Conservation (phyloP, 2,888 invertebrate species). For the Rhorus exstirpatorius region DNA sequence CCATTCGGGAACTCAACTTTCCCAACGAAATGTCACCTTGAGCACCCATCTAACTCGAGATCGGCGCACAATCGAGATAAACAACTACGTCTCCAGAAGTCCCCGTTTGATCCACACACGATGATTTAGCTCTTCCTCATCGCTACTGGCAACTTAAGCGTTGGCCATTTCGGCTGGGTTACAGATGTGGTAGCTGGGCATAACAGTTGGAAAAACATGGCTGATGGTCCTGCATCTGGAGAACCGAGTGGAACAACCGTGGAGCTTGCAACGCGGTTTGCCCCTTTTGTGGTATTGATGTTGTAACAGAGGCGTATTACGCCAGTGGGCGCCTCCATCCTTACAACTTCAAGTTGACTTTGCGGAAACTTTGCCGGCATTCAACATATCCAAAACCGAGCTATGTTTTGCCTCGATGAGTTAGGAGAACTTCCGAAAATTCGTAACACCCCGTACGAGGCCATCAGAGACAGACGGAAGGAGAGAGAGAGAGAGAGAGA, state of each 20-base stretch:
- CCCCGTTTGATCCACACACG: too few relatives aligned
- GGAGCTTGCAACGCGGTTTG: conserved; percentile 56
- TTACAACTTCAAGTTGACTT: conserved; percentile 82
- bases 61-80: too few relatives aligned
- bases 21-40: too few relatives aligned
- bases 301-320: too few relatives aligned
- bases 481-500: conserved; percentile 12
- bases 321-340: conserved; percentile 65
- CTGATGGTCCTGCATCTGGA: conserved; percentile 74
- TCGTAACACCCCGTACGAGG: conserved; percentile 17
- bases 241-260: conserved; percentile 51
- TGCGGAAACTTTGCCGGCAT: conserved; percentile 77
- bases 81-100: too few relatives aligned
- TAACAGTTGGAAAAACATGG: conserved; percentile 81
- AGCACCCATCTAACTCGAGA: too few relatives aligned
- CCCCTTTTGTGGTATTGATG: conserved; percentile 36
- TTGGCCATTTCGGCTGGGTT: conserved; percentile 7
- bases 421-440: conserved; percentile 40
- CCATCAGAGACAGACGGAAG: neutral
- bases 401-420: conserved; percentile 41
- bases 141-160: neutral
- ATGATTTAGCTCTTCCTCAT: neutral
- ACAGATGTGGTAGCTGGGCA: conserved; percentile 64
- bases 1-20: too few relatives aligned
- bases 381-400: conserved; percentile 43